These are phyloP conservation scores for Hypena proboscidalis DNA, from an alignment of 2,888 invertebrate genomes.

Conservation along the genomic window DNA sequence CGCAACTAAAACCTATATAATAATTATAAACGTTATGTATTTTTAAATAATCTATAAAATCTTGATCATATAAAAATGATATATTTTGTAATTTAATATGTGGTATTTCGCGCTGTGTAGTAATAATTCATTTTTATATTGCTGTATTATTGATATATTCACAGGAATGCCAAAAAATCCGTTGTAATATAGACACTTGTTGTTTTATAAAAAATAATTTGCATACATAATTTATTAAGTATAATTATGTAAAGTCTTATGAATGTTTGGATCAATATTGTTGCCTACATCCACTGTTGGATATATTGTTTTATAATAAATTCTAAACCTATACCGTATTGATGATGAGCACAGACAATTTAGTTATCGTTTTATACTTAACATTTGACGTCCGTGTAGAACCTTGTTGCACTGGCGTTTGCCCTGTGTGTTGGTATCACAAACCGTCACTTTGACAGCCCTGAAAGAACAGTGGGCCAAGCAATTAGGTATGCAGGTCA, in stretches of 20 bases:
- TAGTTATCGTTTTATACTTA: too few relatives aligned
- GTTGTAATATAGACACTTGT: slow-evolving; percentile 28
- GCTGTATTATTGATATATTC: slow-evolving; percentile 34
- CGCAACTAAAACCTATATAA: not conserved
- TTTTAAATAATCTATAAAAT: not conserved
- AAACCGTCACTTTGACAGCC: too few relatives aligned
- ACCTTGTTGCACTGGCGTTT: too few relatives aligned
- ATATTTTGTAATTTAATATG: slow-evolving; percentile 27
- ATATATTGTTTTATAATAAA: slow-evolving; percentile 31
- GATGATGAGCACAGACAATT: too few relatives aligned
- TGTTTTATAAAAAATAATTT: slow-evolving; percentile 34
- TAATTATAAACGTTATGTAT: not conserved
- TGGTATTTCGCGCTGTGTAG: slow-evolving; percentile 19
- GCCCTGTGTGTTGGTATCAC: too few relatives aligned
- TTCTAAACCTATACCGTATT: slow-evolving; percentile 24
- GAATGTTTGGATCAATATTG: slow-evolving; percentile 46
- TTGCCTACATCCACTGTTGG: slow-evolving; percentile 41
- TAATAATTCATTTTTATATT: slow-evolving; percentile 36
- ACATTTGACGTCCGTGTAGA: too few relatives aligned
- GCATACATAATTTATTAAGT: slow-evolving; percentile 28
- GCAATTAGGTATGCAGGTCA: not conserved
- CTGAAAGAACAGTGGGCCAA: slow-evolving; percentile 11
- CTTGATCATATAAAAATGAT: too few relatives aligned
- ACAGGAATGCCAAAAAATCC: slow-evolving; percentile 37
- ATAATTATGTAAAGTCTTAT: slow-evolving; percentile 38